phyloP scores from a whole-genome alignment of 2,888 invertebrate species.

The Nasonia oneida region DNA sequence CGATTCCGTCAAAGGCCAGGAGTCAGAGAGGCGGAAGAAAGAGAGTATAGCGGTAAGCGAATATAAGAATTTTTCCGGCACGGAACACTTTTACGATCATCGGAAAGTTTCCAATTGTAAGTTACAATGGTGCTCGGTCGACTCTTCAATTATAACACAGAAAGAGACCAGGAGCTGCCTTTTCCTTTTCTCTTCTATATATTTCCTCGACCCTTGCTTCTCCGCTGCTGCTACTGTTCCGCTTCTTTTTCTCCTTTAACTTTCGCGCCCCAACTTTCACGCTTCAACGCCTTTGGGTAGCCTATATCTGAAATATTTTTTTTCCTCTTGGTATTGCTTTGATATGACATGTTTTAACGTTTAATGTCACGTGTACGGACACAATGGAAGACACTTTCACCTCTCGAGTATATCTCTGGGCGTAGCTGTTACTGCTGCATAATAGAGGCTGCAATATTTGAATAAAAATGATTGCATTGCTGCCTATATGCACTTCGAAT shows the following conservation, averaged over 20 bases:
- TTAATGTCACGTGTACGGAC: background rate
- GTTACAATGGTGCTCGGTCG: conserved; percentile 38
- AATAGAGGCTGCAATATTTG: background rate
- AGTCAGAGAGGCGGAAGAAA: background rate
- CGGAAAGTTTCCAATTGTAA: conserved; percentile 53
- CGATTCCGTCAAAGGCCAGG: conserved; percentile 43
- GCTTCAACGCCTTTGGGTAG: background rate
- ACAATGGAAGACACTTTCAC: conserved; percentile 2
- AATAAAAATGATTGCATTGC: conserved; percentile 2
- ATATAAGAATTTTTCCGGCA: conserved; percentile 36
- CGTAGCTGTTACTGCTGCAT: background rate
- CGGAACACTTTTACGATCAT: conserved; percentile 57
- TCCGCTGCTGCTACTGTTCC: background rate
- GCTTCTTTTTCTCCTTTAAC: background rate
- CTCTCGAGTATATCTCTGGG: background rate
- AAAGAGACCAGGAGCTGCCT: background rate
- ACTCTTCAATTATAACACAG: conserved; percentile 54
- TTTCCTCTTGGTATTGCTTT: background rate
- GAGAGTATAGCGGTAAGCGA: conserved; percentile 39
- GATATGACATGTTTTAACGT: background rate
- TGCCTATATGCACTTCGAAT: background rate
- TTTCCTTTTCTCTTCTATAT: conserved; percentile 6
- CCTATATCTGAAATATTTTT: background rate
- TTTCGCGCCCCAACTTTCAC: conserved; percentile 31
- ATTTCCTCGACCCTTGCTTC: background rate